Conservation (phyloP, 1,140 invertebrate species). For the Drosophila malerkotliana region DNA sequence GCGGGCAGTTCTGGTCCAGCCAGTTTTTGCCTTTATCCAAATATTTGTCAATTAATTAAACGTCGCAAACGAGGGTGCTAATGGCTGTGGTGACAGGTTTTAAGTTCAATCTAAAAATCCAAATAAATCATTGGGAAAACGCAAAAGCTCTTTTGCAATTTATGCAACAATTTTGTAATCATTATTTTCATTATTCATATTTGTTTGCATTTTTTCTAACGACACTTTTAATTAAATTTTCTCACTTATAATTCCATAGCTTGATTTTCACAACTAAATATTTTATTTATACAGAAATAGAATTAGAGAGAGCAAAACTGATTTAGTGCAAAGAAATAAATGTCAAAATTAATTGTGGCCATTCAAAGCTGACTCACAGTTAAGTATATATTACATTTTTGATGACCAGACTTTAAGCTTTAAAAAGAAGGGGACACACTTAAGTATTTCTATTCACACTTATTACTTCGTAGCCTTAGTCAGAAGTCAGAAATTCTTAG, state of each 20-base stretch:
- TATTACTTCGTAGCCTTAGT: background rate
- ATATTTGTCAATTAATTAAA: conserved; percentile 71
- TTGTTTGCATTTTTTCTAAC: conserved; percentile 4
- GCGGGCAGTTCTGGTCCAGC: conserved; percentile 24
- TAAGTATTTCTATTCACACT: background rate
- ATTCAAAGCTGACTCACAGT: background rate
- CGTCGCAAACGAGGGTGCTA: conserved; percentile 12
- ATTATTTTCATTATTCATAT: conserved; percentile 24
- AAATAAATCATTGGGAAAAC: conserved; percentile 42
- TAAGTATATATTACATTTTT: background rate
- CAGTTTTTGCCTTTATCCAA: conserved; percentile 48
- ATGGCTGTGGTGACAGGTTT: conserved; percentile 9
- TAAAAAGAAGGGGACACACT: background rate
- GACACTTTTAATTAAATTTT: conserved; percentile 36
- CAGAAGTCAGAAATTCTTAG: conserved; percentile 15
- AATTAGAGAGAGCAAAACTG: background rate
- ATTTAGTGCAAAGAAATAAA: conserved; percentile 1
- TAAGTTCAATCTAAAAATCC: conserved; percentile 26
- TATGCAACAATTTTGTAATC: conserved; percentile 7
- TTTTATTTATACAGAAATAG: conserved; percentile 4
- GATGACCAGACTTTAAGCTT: background rate
- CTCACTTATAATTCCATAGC: conserved; percentile 10
- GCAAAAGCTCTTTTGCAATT: conserved; percentile 8
- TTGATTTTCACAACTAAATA: conserved; percentile 4
- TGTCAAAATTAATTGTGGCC: background rate